phyloP scores from a whole-genome alignment of 2,113 vertebrate genomes.

The Cyanistes caeruleus region DNA sequence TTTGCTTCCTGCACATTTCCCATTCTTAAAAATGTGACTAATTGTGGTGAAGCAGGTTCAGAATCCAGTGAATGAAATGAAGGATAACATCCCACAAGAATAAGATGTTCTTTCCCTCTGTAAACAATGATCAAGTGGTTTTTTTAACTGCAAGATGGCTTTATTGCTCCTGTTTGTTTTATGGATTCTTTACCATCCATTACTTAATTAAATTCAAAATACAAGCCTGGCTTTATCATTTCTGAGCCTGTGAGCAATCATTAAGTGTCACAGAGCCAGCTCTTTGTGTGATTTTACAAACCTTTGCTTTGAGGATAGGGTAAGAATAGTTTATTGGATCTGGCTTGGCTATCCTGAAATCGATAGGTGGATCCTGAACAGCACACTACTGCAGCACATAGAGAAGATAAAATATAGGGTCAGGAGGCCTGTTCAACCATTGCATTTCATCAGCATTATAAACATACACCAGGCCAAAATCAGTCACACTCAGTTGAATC shows the following conservation, averaged over 20 bases:
- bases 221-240: neutral
- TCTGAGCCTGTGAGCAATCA: constrained; percentile 2
- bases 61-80: neutral
- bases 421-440: neutral
- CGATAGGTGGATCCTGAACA: neutral
- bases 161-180: constrained; percentile 8
- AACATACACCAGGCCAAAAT: neutral
- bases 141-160: neutral
- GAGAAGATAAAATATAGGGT: neutral
- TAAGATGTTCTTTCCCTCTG: neutral
- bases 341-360: neutral
- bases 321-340: neutral
- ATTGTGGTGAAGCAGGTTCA: neutral
- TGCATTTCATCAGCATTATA: neutral
- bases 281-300: neutral
- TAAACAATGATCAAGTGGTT: neutral
- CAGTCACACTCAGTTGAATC: neutral
- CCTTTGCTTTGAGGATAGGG: neutral
- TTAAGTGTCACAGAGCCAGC: constrained; percentile 1
- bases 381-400: neutral
- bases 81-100: neutral
- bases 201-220: constrained; percentile 51
- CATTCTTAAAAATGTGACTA: neutral
- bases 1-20: neutral
- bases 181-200: constrained; percentile 5